phyloP scores from a whole-genome alignment of 2,888 invertebrate species.

The Thysanoteuthis rhombus region DNA sequence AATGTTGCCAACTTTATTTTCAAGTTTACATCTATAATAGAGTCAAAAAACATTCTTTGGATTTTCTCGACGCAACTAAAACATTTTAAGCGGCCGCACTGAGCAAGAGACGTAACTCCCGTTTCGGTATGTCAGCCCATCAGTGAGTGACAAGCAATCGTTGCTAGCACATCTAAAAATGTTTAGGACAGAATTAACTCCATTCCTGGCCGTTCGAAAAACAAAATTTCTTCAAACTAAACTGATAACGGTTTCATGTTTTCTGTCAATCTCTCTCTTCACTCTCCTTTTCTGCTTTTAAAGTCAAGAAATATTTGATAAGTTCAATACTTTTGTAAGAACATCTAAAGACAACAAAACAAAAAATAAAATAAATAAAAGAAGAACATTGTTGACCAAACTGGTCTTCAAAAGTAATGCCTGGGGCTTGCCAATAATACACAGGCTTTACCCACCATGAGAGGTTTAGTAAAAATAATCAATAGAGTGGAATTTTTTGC shows the following conservation, averaged over 20 bases:
- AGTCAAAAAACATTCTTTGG: too few species aligned
- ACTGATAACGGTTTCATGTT: neutral
- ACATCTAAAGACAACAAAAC: too few species aligned
- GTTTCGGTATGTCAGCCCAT: too few species aligned
- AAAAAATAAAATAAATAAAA: too few species aligned
- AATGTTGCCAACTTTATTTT: too few species aligned
- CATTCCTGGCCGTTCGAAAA: neutral
- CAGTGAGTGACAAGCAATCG: too few species aligned
- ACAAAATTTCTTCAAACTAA: neutral
- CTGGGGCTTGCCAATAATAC: neutral
- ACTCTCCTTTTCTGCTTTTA: neutral
- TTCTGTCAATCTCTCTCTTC: neutral
- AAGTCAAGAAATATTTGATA: neutral
- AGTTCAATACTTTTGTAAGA: neutral
- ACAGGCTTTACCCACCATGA: neutral
- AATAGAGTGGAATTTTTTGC: neutral
- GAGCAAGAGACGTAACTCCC: too few species aligned
- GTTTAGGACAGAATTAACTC: neutral
- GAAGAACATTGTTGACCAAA: neutral
- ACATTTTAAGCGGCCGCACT: too few species aligned
- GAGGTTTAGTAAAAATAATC: neutral
- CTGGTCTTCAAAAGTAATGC: neutral
- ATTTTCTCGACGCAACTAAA: too few species aligned
- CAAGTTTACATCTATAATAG: too few species aligned
- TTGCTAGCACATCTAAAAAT: too few species aligned